A percentile compares a stretch with the other conserved stretches of the same genome.
Conservation (phyloP, 2,888 invertebrate species). For the Mallateleia sp. region DNA sequence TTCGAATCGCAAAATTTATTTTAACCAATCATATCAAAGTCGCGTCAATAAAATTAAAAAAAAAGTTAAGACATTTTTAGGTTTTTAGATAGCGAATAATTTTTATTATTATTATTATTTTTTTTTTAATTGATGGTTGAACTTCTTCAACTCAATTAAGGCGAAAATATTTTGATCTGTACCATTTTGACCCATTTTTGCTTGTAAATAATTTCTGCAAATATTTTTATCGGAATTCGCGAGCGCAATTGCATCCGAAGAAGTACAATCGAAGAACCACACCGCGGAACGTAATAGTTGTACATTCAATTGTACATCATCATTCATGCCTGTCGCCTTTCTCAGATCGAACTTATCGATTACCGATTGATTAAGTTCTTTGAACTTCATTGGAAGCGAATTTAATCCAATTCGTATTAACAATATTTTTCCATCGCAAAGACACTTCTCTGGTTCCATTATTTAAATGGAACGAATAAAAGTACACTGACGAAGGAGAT, state of each 20-base stretch:
- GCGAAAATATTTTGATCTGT: too few relatives aligned
- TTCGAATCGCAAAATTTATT: too few relatives aligned
- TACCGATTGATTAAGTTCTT: constrained; percentile 43
- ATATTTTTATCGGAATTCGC: constrained; percentile 2
- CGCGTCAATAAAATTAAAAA: too few relatives aligned
- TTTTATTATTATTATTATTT: too few relatives aligned
- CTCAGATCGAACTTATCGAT: constrained; percentile 45
- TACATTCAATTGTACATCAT: constrained; percentile 57
- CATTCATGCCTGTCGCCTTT: constrained; percentile 63
- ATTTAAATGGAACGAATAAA: background rate
- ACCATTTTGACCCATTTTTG: background rate
- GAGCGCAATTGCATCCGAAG: constrained; percentile 21
- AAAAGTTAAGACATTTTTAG: too few relatives aligned
- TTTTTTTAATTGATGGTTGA: too few relatives aligned
- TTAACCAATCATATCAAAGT: too few relatives aligned
- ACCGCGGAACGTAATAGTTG: constrained; percentile 51
- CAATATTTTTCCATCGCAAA: background rate
- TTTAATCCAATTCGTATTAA: constrained; percentile 33
- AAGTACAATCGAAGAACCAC: constrained; percentile 20
- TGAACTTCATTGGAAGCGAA: constrained; percentile 14
- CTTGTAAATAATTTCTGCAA: background rate
- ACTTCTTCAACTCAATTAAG: too few relatives aligned
- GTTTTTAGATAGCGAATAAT: too few relatives aligned
- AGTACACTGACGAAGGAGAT: background rate
- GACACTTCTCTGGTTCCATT: too few relatives aligned